These are phyloP conservation scores for Noctuana brunneofusca DNA, from an alignment of 2,888 invertebrate genomes.

Conservation along the genomic window DNA sequence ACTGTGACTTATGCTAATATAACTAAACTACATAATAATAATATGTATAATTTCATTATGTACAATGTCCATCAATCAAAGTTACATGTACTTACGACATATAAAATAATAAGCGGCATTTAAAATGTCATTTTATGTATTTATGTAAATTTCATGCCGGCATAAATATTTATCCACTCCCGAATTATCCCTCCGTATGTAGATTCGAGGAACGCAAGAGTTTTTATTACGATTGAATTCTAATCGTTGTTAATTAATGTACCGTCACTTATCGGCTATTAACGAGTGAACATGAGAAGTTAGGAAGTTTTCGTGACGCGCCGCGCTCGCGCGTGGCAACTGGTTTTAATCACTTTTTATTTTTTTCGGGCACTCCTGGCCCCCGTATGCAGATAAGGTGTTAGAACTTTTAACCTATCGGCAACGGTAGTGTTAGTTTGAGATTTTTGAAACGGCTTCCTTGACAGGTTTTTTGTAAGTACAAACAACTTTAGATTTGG, in stretches of 20 bases:
- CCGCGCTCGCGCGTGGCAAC: not conserved
- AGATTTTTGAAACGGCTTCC: not conserved
- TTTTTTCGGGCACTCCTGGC: not conserved
- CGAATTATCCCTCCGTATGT: not conserved
- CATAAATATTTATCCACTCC: conserved; percentile 7
- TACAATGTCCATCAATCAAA: no score
- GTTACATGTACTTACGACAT: no score
- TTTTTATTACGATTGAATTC: conserved; percentile 27
- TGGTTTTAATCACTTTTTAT: not conserved
- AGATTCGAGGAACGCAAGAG: conserved; percentile 17
- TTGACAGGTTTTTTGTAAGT: not conserved
- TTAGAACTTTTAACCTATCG: conserved; percentile 7
- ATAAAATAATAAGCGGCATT: not conserved
- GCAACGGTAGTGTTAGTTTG: not conserved
- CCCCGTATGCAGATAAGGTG: conserved; percentile 5
- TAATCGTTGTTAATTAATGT: conserved; percentile 23
- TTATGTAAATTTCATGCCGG: no score
- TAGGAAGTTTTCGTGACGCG: not conserved
- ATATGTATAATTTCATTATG: no score
- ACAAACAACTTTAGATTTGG: not conserved
- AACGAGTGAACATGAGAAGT: conserved; percentile 22
- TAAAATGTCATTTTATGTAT: no score
- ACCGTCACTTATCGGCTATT: conserved; percentile 20
- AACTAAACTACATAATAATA: no score
- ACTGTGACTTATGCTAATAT: no score